Evolutionary conservation across 2,797 vertebrate genomes (phyloP), one percentile per base, ranked within the genome.

Genomic region (Trachops cirrhosus): DNA sequence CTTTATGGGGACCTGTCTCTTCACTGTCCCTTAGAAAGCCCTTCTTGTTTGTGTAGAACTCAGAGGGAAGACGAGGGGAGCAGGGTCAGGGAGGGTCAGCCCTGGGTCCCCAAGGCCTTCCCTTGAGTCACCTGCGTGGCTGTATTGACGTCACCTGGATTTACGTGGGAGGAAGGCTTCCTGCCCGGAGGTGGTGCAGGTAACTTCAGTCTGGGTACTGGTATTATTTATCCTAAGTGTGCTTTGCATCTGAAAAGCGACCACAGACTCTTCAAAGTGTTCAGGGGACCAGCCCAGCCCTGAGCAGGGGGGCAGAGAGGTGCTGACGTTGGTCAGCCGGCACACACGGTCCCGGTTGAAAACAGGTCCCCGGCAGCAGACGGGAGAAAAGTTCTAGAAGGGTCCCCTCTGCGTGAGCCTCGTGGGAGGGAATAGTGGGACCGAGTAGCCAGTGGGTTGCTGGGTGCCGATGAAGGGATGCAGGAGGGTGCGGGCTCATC

Each of bases 261-360:
- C 77, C 52, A 57, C 57, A 89, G 1, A 26, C 32, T 9, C 50
- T 34, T 44, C 15, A 73, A 48, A 79, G 59, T 62, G 44, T 39
- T 37, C 32, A 10, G 34, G 37, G 41, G 48, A 48, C n/a, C 0
- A 37, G n/a, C 18, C 32, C 18, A 21, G 26, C 52, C 50, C n/a
- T 8, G 32, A 59, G n/a, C n/a, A n/a, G n/a, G n/a, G 54, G 6
- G 5, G 37, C 71, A 11, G 71, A 21, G 59, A 15, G 15, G 41
- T 2, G 10, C 48, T 4, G 4, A 1, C 0, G 1, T 1, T 3
- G 67, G n/a, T 9, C 22, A 41, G n/a, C 52, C 46, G 3, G 9
- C 0, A 4, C 68, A 77, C n/a, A 14, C n/a, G 84, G 71, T 84
- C 79, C 62, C 3, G 26, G 64, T n/a, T 32, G 64, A 34, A 92